Base-by-base conservation (phyloP, 2,888 invertebrate species). In the Hemicrepidius hirtus region DNA sequence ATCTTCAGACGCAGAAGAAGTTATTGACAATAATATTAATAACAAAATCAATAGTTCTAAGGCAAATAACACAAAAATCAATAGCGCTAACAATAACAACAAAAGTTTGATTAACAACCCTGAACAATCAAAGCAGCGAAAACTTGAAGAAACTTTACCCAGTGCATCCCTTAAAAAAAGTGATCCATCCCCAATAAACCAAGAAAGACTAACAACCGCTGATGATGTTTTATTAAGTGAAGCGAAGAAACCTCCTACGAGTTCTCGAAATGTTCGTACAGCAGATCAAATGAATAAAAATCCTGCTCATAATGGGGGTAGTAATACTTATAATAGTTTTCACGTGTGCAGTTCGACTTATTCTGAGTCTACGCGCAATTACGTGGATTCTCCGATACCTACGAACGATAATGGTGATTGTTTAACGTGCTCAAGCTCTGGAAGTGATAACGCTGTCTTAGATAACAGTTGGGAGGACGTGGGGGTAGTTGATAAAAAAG, bases 401-500 rank as follows among this genome's bases (percentile, higher is more conserved):
- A 79, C 78, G 1, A 77, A 76, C 28, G 80, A 81, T 32, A 88
- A 66, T 80, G 87, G 77, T 76, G 89, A 78, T 85, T 89, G 82
- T 83, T 86, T 77, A 84, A 89, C 81, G 84, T 89, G 89, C 87
- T 81, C 87, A 82, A 84, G 77, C 73, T 81, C 80, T 16, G 81
- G 81, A 74, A 79, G 78, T 68, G 78, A 80, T 66, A 75, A 76
- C 71, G 76, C 76, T 16, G 21, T 73, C 9, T 63, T 55, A 10
- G 78, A 80, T 18, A 76, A 72, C 24, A 75, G 68, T 37, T 92
- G 92, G 92, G 92, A 93, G 13, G 76, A 77, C 3, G 50, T 91
- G 41, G 89, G 88, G 6, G 85, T 92, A 28, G 89, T 93, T 12
- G 90, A 91, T 59, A 87, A 87, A 70, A 88, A 90, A 71, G 89